phyloP scores from a whole-genome alignment of 2,888 invertebrate species.

The Drosophila ezoana region DNA sequence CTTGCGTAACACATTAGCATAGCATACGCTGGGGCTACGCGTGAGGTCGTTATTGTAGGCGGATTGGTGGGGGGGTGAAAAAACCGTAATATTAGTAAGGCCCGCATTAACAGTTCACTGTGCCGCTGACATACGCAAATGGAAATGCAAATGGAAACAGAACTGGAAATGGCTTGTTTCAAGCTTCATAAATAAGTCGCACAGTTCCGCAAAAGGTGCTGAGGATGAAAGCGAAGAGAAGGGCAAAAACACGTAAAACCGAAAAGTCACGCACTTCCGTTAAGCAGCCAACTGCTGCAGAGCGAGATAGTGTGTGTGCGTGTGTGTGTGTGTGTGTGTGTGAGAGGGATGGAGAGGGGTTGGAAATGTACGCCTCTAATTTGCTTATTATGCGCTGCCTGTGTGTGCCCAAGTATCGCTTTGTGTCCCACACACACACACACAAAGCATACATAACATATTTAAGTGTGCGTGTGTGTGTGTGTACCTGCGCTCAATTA shows the following conservation, averaged over 20 bases:
- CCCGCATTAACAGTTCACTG: constrained; percentile 58
- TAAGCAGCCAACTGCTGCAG: constrained; percentile 24
- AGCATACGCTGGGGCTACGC: constrained; percentile 40
- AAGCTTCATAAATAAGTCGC: constrained; percentile 64
- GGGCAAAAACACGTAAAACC: constrained; percentile 55
- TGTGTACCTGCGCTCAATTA: constrained; percentile 73
- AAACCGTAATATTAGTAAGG: constrained; percentile 16
- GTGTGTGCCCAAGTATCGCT: constrained; percentile 36
- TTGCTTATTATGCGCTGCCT: constrained; percentile 55
- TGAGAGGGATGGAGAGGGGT: constrained; percentile 6
- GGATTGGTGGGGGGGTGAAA: background rate
- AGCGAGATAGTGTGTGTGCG: constrained; percentile 1
- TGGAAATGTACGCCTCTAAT: constrained; percentile 43
- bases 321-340: background rate
- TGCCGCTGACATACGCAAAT: constrained; percentile 43
- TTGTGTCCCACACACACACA: constrained; percentile 17
- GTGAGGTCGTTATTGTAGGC: background rate
- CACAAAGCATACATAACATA: constrained; percentile 6
- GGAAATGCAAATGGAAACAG: constrained; percentile 25
- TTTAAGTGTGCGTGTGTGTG: constrained; percentile 1
- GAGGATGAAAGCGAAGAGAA: constrained; percentile 4
- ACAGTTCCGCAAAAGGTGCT: constrained; percentile 57
- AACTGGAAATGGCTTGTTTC: constrained; percentile 42
- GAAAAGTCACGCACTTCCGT: constrained; percentile 75
- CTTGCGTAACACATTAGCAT: constrained; percentile 5